Evolutionary conservation across 1,140 invertebrate species (phyloP).

Genomic region (Macrobrachium rosenbergii): DNA sequence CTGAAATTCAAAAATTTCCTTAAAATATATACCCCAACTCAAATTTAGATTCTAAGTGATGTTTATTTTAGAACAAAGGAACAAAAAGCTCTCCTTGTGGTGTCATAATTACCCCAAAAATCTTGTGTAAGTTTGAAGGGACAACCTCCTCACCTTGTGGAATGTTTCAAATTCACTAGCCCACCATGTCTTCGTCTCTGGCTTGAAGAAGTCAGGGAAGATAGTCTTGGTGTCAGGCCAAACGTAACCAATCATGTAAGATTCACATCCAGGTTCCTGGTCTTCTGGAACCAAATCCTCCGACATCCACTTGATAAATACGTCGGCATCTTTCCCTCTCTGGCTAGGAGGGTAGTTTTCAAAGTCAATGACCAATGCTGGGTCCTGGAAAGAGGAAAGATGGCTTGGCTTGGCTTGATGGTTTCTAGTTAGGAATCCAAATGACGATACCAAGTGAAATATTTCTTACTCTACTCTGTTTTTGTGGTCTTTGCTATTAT

Average conservation of each 20-base stretch:
- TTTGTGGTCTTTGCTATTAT: no score
- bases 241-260: constrained; percentile 61
- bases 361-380: constrained; percentile 63
- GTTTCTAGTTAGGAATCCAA: no score
- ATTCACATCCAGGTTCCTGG: constrained; percentile 49
- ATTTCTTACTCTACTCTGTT: no score
- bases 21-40: no score
- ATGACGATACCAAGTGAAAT: no score
- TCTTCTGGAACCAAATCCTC: constrained; percentile 55
- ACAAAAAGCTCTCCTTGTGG: no score
- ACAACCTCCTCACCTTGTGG: constrained; percentile 48
- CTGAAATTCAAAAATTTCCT: no score
- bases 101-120: not conserved
- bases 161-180: constrained; percentile 58
- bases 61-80: no score
- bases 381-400: constrained; percentile 45
- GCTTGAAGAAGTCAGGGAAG: constrained; percentile 66
- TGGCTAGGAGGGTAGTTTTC: constrained; percentile 56
- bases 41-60: no score
- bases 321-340: constrained; percentile 55
- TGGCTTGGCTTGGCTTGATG: no score
- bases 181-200: constrained; percentile 66
- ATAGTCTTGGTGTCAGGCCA: constrained; percentile 64
- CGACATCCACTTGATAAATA: constrained; percentile 63
- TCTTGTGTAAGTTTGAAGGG: no score